Base-by-base conservation (phyloP, 2,888 invertebrate species). In the Caenorhabditis sinica region DNA sequence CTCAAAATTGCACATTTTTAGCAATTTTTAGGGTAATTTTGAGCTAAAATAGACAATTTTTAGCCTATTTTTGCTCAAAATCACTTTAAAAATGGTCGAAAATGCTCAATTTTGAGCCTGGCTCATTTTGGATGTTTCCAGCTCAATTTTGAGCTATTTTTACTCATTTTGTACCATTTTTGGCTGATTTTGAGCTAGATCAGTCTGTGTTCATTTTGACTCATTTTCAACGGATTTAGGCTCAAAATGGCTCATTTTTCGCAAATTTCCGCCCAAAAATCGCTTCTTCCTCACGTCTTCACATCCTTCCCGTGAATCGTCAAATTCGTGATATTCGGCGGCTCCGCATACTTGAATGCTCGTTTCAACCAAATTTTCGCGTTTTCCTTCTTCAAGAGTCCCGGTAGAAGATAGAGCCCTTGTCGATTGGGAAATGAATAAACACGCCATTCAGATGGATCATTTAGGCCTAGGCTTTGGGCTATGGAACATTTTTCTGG, bases 311-410 rank as follows among this genome's bases (percentile, higher is more conserved):
- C 90, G 53, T 93, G 93, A n/a, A 90, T 90, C 81, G 93, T 93
- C 36, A 94, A 86, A 87, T 94, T 94, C 9, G 93, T 93, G 23
- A 90, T 89, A 86, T 93, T 93, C 3, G 93, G 93, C 43, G 91
- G 90, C 13, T 89, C 85, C 5, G 93, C 91, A 82, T 93, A 94
- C 40, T 93, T 63, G 5, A 94, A 88, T 85, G 93, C 93, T 75
- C 93, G 83, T 45, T 90, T 83, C 8, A 93, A 86, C 93, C 93
- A 94, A 72, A 92, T 91, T 1, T 90, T 87, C 79, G 93, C 93
- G 51, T 86, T 88, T 8, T 89, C 89, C 36, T 89, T 82, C 49
- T 88, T 61, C n/a, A 88, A 43, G 11, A 90, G 49, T 33, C 82
- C 86, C 56, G 85, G 89, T 6, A 91, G 72, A 20, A 91, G 43